A percentile compares a stretch with the other conserved stretches of the same genome.
Evolutionary conservation across 2,113 vertebrate genomes (phyloP).

Genomic region (Syngnathus floridae): DNA sequence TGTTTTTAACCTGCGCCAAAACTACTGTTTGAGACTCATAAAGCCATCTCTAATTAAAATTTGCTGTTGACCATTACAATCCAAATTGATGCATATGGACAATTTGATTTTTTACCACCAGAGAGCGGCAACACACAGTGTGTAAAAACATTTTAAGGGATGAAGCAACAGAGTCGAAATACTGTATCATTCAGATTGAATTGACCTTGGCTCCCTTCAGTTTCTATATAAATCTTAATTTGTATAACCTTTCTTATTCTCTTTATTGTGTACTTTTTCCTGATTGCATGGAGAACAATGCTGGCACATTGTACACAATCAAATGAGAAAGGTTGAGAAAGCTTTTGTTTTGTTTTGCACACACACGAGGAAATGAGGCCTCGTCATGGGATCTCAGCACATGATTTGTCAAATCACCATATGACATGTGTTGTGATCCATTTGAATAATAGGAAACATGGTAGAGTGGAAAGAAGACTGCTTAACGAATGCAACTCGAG

Average conservation of each 20-base stretch:
- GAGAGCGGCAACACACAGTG: constrained; percentile 4
- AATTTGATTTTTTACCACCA: not conserved
- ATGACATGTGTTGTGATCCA: not conserved
- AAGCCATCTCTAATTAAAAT: too few relatives aligned
- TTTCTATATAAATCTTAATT: not conserved
- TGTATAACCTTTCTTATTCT: not conserved
- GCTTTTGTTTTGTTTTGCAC: not conserved
- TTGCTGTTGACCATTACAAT: too few relatives aligned
- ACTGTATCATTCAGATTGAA: not conserved
- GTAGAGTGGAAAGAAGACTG: constrained; percentile 15
- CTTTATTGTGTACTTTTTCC: not conserved
- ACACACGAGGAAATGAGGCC: not conserved
- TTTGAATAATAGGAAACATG: not conserved
- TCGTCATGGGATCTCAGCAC: not conserved
- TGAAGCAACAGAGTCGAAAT: not conserved
- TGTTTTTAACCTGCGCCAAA: too few relatives aligned
- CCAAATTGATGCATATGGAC: not conserved
- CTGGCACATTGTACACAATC: not conserved
- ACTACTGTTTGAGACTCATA: too few relatives aligned
- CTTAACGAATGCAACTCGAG: constrained; percentile 37
- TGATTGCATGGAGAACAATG: too few relatives aligned
- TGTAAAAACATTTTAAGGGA: not conserved
- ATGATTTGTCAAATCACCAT: not conserved
- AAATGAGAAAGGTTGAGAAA: not conserved
- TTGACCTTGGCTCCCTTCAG: not conserved